Conservation (phyloP, 2,888 invertebrate species). For the Lochmaea crataegi region DNA sequence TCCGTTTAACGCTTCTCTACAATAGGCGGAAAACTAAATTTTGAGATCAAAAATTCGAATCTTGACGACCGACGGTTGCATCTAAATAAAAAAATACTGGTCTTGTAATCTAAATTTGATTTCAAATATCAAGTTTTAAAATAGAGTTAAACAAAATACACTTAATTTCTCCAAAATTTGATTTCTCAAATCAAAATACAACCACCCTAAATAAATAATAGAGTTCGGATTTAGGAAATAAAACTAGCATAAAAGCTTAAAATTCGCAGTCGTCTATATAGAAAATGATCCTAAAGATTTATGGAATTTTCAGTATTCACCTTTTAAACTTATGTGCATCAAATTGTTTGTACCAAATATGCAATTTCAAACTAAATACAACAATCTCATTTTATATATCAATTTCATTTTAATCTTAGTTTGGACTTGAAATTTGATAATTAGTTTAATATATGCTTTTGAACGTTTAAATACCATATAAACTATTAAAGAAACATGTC, state of each 20-base stretch:
- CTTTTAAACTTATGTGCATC: neutral
- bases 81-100: neutral
- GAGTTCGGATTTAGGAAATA: neutral
- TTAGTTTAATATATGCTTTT: no score
- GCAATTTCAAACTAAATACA: neutral
- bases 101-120: neutral
- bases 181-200: neutral
- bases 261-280: neutral
- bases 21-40: neutral
- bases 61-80: neutral
- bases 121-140: neutral
- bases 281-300: neutral
- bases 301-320: slow-evolving; percentile 1
- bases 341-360: neutral
- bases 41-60: slow-evolving; percentile 5
- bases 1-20: neutral
- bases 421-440: neutral
- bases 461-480: no score
- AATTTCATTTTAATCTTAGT: neutral
- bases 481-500: no score
- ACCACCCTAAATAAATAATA: neutral
- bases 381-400: neutral
- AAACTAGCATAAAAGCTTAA: neutral
- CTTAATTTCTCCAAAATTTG: neutral
- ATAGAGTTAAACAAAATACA: neutral